Evolutionary conservation across 1,140 invertebrate species (phyloP), one percentile per base, ranked within the genome.

Genomic region (Campoletis sonorensis): DNA sequence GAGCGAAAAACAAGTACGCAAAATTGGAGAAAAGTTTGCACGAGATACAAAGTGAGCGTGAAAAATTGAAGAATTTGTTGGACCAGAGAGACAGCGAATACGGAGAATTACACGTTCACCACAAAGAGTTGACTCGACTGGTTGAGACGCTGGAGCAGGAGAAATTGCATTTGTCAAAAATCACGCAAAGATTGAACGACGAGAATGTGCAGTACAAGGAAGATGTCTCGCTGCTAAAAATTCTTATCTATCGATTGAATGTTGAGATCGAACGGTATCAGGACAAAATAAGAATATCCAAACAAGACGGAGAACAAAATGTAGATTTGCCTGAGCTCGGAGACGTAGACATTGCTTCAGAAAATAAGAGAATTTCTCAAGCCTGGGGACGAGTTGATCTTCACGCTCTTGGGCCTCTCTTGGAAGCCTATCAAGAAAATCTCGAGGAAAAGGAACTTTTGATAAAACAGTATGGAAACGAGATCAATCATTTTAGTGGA

Each of bases 361-460:
- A 90, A 68, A 67, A 83, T 13, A 83, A 85, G 80, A 84, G 81
- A 78, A 23, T 88, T 30, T 45, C 61, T 7, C 86, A 87, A 37
- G 89, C 91, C 4, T 94, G 94, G 94, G 93, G 93, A 15, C 88
- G 89, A 79, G 92, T 94, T 10, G 93, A 94, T 85, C 85, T 91
- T 27, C 93, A 94, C 84, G 94, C 93, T 33, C 85, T 95, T 58
- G 93, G 92, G 26, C 95, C 95, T 1, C 89, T 96, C 23, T 87
- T 96, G 26, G 93, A 95, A 86, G 94, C 95, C 37, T 96, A 95
- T 83, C 93, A 95, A 82, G 94, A 95, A 84, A 94, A 93, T 23
- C 87, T 96, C 18, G 87, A 86, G 2, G 95, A 96, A 85, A 96
- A 95, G 87, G 93, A 95, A 26, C 92, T 95, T 27, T 90, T 95